Evolutionary conservation across 2,797 vertebrate species (phyloP).

Genomic region (Typhlichthys eigenmanni): DNA sequence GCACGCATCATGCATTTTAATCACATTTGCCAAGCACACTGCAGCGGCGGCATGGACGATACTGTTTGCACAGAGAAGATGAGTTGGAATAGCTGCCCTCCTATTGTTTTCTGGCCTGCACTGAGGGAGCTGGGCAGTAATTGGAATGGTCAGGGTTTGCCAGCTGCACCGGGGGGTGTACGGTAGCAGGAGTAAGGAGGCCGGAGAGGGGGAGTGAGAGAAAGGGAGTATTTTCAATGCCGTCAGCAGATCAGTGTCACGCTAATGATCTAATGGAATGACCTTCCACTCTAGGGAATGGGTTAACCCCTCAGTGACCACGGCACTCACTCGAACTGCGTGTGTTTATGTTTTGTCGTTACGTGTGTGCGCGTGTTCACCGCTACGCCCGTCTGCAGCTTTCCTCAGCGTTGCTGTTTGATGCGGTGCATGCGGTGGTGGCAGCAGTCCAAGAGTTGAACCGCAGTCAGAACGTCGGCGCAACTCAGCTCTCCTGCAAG

Average conservation of each 20-base stretch:
- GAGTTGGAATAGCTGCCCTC: constrained; percentile 55
- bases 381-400: constrained; percentile 75
- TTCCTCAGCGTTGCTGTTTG: constrained; percentile 94
- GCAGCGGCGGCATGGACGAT: constrained; percentile 26
- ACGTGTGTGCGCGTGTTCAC: constrained; percentile 36
- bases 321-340: constrained; percentile 36
- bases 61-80: constrained; percentile 52
- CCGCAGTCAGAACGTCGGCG: constrained; percentile 96
- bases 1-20: constrained; percentile 48
- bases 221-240: constrained; percentile 36
- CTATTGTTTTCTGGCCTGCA: constrained; percentile 46
- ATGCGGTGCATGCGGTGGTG: constrained; percentile 92
- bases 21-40: constrained; percentile 50
- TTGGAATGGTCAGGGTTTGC: constrained; percentile 67
- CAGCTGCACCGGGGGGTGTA: constrained; percentile 47
- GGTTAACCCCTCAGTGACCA: constrained; percentile 60
- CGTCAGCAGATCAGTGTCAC: constrained; percentile 67
- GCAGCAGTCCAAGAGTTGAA: constrained; percentile 94
- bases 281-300: constrained; percentile 57
- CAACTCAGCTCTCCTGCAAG: constrained; percentile 94
- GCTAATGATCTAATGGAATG: constrained; percentile 75
- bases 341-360: constrained; percentile 21
- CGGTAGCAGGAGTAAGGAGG: constrained; percentile 52
- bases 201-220: constrained; percentile 24
- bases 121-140: constrained; percentile 57